phyloP scores from a whole-genome alignment of 2,888 invertebrate species.

The Hypercompe scribonia region DNA sequence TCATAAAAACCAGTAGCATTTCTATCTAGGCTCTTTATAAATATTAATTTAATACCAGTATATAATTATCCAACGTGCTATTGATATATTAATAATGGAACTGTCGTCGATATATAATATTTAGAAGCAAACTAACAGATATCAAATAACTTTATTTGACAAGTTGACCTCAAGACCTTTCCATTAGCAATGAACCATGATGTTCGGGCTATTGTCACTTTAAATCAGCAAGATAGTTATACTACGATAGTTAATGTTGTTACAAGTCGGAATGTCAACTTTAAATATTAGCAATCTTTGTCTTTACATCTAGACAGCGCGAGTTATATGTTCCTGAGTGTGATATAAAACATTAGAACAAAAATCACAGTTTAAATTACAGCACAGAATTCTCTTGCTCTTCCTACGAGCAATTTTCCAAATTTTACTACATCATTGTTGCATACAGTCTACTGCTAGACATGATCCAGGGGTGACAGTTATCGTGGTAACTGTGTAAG shows the following conservation, averaged over 20 bases:
- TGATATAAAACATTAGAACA: background rate
- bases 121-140: background rate
- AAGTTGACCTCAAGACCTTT: background rate
- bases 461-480: too few species aligned
- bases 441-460: too few species aligned
- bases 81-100: background rate
- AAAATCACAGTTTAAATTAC: too few species aligned
- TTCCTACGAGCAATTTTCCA: too few species aligned
- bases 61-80: background rate
- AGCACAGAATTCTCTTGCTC: too few species aligned
- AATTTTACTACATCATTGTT: too few species aligned
- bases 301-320: background rate
- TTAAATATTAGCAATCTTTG: background rate
- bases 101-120: background rate
- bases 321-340: background rate
- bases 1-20: background rate
- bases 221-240: background rate
- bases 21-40: background rate
- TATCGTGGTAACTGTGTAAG: too few species aligned
- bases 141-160: background rate
- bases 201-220: conserved; percentile 1
- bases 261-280: background rate
- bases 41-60: background rate
- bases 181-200: background rate
- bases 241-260: background rate